phyloP scores from a whole-genome alignment of 2,113 vertebrate genomes.

The Suricata suricatta region DNA sequence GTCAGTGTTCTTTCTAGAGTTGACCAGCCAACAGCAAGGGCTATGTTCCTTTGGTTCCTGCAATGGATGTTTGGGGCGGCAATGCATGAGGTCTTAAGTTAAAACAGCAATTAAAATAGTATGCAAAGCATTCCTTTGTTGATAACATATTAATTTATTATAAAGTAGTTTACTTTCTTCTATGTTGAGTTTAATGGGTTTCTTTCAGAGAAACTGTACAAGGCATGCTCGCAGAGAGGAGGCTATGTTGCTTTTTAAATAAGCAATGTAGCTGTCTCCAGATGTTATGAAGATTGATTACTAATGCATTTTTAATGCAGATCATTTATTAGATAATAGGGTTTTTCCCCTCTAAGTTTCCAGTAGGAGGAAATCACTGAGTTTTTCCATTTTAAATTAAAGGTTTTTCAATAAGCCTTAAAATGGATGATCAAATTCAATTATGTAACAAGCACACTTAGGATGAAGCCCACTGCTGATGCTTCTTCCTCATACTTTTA shows the following conservation, averaged over 20 bases:
- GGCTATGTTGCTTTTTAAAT: conserved; percentile 59
- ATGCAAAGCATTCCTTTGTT: conserved; percentile 69
- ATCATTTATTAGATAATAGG: conserved; percentile 77
- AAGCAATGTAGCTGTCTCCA: conserved; percentile 69
- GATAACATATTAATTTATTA: conserved; percentile 60
- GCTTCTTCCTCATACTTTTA: not conserved
- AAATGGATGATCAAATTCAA: conserved; percentile 59
- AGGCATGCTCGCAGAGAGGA: conserved; percentile 18
- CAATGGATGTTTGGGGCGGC: conserved; percentile 6
- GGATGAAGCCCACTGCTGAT: not conserved
- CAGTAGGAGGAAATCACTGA: conserved; percentile 59
- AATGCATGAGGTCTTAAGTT: conserved; percentile 51
- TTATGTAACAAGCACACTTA: conserved; percentile 20
- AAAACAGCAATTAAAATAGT: conserved; percentile 73
- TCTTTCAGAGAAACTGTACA: conserved; percentile 64
- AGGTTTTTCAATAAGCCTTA: conserved; percentile 62
- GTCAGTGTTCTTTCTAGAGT: not conserved
- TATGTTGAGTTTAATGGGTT: conserved; percentile 52
- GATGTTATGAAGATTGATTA: conserved; percentile 72
- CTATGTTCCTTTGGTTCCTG: not conserved
- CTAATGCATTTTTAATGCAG: conserved; percentile 76
- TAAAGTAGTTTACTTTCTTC: conserved; percentile 67
- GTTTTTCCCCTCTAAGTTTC: conserved; percentile 55
- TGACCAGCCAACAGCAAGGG: not conserved
- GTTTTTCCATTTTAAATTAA: conserved; percentile 73